Evolutionary conservation across 2,113 vertebrate species (phyloP), one percentile per base, ranked within the genome.

Genomic region (Phycodurus eques): DNA sequence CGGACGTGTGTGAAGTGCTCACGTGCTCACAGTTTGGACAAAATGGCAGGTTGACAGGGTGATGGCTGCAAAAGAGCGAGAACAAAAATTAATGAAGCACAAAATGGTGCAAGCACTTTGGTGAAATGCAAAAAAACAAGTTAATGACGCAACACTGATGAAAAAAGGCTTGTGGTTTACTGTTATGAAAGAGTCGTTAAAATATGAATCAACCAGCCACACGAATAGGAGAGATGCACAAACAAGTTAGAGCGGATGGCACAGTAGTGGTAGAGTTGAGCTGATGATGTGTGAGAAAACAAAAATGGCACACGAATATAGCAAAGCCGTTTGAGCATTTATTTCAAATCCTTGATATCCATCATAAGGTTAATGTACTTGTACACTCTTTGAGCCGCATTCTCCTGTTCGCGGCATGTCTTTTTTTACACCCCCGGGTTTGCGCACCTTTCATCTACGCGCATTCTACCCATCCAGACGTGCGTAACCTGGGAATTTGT

Each of bases 11-110:
- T 5, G 79, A 74, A 54, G 83, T 2, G 13, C 22, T 83, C 90
- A 94, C 68, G 84, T 92, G 85, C 88, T 93, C 92, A 92, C 83
- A 51, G 93, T 88, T 90, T 88, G 93, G 80, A 94, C 90, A 87
- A 92, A 93, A 87, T 91, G 95, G 89, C 92, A 93, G 82, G 87
- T 91, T 73, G 88, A 89, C 80, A 91, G 90, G 76, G 88, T 59
- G 87, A 89, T 94, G 82, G 91, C 96, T 96, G 89, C 9, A 0
- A 70, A 68, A 65, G 46, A 54, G 72, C 1, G 61, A 46, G 71
- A 51, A 68, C 14, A n/a, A 13, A 11, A 70, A 68, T 22, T 46
- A 3, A 60, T 43, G 8, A 12, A 0, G 7, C 43, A 11, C 20
- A 22, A 22, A 56, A 56, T 22, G 20, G 27, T 54, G 35, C 33